phyloP scores from a whole-genome alignment of 2,888 invertebrate species.

The Aphidius colemani region DNA sequence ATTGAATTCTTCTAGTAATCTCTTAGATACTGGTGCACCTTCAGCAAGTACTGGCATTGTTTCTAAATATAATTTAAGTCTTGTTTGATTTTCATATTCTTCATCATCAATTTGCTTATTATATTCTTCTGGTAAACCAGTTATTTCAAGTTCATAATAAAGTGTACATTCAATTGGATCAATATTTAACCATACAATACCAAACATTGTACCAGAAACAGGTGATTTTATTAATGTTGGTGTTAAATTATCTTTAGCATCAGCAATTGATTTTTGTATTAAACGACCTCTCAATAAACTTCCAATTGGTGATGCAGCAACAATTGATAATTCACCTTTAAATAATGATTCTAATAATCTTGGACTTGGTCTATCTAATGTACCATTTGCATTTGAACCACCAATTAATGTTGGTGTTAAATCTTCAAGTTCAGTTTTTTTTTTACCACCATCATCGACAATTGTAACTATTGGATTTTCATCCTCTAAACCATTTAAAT shows the following conservation, averaged over 20 bases:
- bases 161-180: constrained; percentile 76
- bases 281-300: constrained; percentile 73
- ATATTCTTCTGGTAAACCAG: constrained; percentile 51
- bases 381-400: constrained; percentile 71
- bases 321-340: constrained; percentile 78
- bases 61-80: constrained; percentile 66
- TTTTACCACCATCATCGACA: constrained; percentile 74
- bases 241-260: constrained; percentile 72
- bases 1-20: constrained; percentile 68
- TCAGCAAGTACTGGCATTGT: constrained; percentile 71
- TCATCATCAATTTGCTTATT: constrained; percentile 23
- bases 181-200: constrained; percentile 82
- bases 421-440: constrained; percentile 76
- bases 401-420: constrained; percentile 67
- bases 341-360: constrained; percentile 83
- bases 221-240: constrained; percentile 66
- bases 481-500: constrained; percentile 48
- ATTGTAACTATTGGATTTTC: constrained; percentile 67
- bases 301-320: constrained; percentile 67
- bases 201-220: constrained; percentile 61
- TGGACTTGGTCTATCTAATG: constrained; percentile 76
- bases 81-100: constrained; percentile 46
- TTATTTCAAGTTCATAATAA: constrained; percentile 74
- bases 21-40: constrained; percentile 69
- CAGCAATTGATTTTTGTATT: constrained; percentile 72